These are phyloP conservation scores for Boloria euphrosyne DNA, from an alignment of 2,888 invertebrate genomes.

Conservation along the genomic window DNA sequence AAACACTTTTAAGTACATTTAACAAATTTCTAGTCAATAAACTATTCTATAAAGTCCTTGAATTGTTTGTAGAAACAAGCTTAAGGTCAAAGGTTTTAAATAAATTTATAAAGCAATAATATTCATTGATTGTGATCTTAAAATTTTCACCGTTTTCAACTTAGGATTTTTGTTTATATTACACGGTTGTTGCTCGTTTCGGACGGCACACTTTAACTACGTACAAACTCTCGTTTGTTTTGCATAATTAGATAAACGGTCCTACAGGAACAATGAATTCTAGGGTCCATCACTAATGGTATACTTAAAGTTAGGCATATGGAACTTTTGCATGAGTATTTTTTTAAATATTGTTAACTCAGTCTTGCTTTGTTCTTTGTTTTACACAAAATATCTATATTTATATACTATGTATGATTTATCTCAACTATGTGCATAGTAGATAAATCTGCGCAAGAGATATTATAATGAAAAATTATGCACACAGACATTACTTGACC, in stretches of 20 bases:
- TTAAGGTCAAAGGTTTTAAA: constrained; percentile 48
- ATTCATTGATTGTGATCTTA: constrained; percentile 64
- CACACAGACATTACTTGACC: too few species aligned
- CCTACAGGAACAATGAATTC: constrained; percentile 55
- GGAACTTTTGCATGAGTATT: not conserved
- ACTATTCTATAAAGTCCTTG: constrained; percentile 48
- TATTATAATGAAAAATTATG: too few species aligned
- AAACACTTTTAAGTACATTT: not conserved
- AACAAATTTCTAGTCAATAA: constrained; percentile 34
- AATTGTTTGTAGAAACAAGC: constrained; percentile 44
- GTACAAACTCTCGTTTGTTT: constrained; percentile 62
- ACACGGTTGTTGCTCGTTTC: constrained; percentile 46
- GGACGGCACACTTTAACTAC: constrained; percentile 52
- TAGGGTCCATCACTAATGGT: constrained; percentile 31
- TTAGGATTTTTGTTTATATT: constrained; percentile 60
- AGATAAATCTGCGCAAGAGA: too few species aligned
- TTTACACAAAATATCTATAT: too few species aligned
- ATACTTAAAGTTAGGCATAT: not conserved
- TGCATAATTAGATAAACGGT: constrained; percentile 69
- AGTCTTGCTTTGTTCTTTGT: too few species aligned
- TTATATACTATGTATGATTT: too few species aligned
- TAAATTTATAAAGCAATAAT: constrained; percentile 58
- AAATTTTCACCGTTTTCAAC: constrained; percentile 49
- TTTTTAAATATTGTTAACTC: not conserved
- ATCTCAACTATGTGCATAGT: too few species aligned